These are phyloP conservation scores for Erethizon dorsatum DNA, from an alignment of 2,797 vertebrate species.

Conservation along the genomic window DNA sequence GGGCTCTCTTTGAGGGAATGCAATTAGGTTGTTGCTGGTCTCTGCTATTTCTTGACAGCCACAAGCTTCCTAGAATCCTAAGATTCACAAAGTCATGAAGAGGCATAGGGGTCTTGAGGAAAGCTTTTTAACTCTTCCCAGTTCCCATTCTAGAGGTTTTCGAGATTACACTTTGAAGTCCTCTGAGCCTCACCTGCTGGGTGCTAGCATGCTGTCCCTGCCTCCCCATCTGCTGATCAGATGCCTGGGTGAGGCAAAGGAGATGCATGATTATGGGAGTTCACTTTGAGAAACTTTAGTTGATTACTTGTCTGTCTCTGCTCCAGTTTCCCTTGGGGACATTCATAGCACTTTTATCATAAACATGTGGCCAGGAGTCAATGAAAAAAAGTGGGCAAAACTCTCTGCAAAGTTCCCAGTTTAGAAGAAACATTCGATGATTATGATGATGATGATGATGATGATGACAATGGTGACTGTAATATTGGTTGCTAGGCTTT, in stretches of 20 bases:
- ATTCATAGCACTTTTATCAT: background rate
- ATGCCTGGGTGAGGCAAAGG: background rate
- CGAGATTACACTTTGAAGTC: background rate
- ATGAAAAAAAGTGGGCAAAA: background rate
- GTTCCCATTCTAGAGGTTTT: accelerated
- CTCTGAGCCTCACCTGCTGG: background rate
- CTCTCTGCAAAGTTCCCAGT: background rate
- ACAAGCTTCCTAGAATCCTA: background rate
- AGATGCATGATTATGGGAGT: accelerated
- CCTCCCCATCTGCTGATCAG: background rate
- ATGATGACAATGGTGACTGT: background rate
- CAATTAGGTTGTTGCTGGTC: background rate
- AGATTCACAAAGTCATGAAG: background rate
- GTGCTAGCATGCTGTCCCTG: accelerated
- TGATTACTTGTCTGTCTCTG: background rate
- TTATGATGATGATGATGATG: background rate
- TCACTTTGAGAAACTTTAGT: background rate
- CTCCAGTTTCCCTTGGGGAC: background rate
- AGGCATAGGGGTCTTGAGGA: background rate
- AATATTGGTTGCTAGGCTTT: background rate
- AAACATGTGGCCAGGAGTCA: background rate
- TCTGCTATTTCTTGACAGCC: background rate
- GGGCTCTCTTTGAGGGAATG: too few relatives aligned
- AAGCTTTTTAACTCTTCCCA: background rate
- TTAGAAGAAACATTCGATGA: background rate